Percentiles rank a stretch among this genome's conserved stretches.
These are phyloP conservation scores for Heliconius erato DNA, from an alignment of 2,888 invertebrate species.

Conservation along the genomic window DNA sequence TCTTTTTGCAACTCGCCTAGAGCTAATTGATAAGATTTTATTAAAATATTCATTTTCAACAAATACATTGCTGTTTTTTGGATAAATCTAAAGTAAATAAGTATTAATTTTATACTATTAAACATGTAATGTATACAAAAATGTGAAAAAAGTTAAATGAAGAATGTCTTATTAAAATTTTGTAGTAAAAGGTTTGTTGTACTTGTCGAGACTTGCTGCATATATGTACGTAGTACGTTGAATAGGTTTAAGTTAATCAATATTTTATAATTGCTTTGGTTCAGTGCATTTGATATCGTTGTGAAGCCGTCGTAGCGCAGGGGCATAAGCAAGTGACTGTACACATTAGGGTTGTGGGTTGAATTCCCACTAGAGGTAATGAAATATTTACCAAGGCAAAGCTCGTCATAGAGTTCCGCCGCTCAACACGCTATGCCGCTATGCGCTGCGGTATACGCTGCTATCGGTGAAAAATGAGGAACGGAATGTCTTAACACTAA, in stretches of 20 bases:
- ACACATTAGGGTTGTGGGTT: too few species aligned
- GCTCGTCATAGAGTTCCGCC: too few species aligned
- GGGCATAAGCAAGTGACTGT: background rate
- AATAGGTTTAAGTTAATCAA: background rate
- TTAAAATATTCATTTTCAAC: background rate
- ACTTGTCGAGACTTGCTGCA: constrained; percentile 66
- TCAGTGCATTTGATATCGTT: background rate
- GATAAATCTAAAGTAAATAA: too few species aligned
- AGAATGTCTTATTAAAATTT: background rate
- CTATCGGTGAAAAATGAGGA: too few species aligned
- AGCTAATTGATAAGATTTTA: background rate
- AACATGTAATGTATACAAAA: constrained; percentile 43
- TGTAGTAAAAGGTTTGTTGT: constrained; percentile 48
- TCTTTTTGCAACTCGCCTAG: constrained; percentile 35
- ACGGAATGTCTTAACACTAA: too few species aligned
- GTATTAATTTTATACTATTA: background rate
- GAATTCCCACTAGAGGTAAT: too few species aligned
- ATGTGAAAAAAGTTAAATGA: background rate
- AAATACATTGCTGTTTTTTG: constrained; percentile 14
- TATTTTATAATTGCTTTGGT: background rate
- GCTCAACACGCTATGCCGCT: too few species aligned
- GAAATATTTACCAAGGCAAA: too few species aligned
- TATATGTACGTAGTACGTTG: constrained; percentile 3
- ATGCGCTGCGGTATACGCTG: too few species aligned
- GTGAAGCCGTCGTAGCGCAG: background rate